Base-by-base conservation (phyloP, 2,797 vertebrate species). In the Clamator glandarius region DNA sequence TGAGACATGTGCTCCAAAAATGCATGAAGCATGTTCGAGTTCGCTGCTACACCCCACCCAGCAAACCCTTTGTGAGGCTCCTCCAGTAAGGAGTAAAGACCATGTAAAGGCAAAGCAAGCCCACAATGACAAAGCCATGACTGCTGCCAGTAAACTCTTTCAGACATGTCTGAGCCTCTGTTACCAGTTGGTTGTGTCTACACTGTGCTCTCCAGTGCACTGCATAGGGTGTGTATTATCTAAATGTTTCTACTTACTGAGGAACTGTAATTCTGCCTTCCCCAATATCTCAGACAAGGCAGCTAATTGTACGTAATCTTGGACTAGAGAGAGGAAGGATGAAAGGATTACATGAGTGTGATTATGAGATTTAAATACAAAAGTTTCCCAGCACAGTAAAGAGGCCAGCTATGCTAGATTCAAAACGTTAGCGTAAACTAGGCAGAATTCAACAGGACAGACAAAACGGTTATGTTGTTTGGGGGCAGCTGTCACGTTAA, bases 201-300 rank as follows among this genome's bases (percentile, higher is more conserved):
- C 19, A 28, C 4, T 19, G 16, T 5, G 21, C 35, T 76, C 19
- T 24, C 31, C 31, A 33, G 33, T 1, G 1, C 12, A 12, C 33
- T 6, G 3, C 29, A n/a, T 0, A 33, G 48, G 3, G 1, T 3
- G 12, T 1, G 0, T 4, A 16, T 25, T 48, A 63, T 6, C 29
- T 15, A 26, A 41, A 55, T 6, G 21, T 3, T 69, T 13, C 62
- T 19, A 11, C 36, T 41, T 4, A 1, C 13, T 28, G 14, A 79
- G 48, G 42, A 76, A 58, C 12, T 2, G 5, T 8, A 25, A 33
- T 19, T 39, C 55, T 69, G 62, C 42, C 48, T 28, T 73, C 36
- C 9, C 29, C 6, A 2, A 41, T 63, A 33, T 13, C 59, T 63
- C 77, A 33, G 58, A 62, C 31, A 77, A 61, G 7, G 28, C 44